These are phyloP conservation scores for Cordilura impudica DNA, from an alignment of 2,888 invertebrate genomes.

Conservation along the genomic window DNA sequence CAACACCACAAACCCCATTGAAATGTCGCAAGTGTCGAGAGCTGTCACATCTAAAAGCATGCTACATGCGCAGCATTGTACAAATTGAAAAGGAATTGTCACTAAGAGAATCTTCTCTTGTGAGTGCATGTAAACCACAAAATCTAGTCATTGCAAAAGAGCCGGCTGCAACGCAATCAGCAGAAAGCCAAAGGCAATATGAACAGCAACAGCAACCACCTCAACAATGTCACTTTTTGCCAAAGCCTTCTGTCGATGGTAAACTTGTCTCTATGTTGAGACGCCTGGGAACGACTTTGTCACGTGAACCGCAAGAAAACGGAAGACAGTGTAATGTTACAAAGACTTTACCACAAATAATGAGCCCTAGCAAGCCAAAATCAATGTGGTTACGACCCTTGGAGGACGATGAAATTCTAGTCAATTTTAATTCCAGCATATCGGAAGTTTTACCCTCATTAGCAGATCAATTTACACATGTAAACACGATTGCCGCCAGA, in stretches of 20 bases:
- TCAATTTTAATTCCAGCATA: conserved; percentile 76
- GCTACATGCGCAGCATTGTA: conserved; percentile 66
- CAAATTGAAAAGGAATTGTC: conserved; percentile 60
- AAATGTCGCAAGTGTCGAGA: conserved; percentile 70
- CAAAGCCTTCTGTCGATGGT: conserved; percentile 70
- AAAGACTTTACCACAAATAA: conserved; percentile 65
- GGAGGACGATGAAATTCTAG: conserved; percentile 74
- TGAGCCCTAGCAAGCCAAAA: conserved; percentile 73
- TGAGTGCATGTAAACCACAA: conserved; percentile 40
- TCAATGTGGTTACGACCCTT: conserved; percentile 72
- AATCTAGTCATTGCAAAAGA: conserved; percentile 46
- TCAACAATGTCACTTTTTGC: conserved; percentile 64
- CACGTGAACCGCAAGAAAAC: conserved; percentile 66
- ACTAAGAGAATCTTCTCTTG: conserved; percentile 20
- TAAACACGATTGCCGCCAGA: conserved; percentile 44
- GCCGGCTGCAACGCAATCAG: background rate
- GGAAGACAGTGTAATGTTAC: conserved; percentile 15
- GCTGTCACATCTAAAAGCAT: conserved; percentile 49
- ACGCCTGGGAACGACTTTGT: conserved; percentile 74
- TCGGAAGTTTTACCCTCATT: conserved; percentile 75
- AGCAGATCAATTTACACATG: conserved; percentile 54
- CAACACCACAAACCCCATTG: background rate
- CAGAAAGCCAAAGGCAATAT: conserved; percentile 38
- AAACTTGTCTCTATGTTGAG: conserved; percentile 76
- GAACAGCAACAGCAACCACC: conserved; percentile 54